A percentile compares a stretch with the other conserved stretches of the same genome.
These are phyloP conservation scores for Octodon degus DNA, from an alignment of 2,113 vertebrate genomes.

Conservation along the genomic window DNA sequence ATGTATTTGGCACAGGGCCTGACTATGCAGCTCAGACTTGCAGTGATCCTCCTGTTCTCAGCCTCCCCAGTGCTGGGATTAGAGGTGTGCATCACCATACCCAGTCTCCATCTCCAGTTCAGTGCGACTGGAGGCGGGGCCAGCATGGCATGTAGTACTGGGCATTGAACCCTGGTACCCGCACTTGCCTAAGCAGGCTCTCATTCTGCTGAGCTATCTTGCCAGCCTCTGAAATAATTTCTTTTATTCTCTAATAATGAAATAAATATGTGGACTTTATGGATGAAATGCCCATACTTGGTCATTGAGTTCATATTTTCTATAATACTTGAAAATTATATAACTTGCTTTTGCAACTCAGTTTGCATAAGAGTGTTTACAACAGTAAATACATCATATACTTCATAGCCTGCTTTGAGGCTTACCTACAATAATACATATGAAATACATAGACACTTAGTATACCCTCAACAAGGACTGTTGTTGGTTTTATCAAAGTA, in stretches of 20 bases:
- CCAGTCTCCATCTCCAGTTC: too few relatives aligned
- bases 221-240: background rate
- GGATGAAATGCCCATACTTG: background rate
- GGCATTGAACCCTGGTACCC: too few relatives aligned
- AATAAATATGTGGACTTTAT: background rate
- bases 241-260: background rate
- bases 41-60: too few relatives aligned
- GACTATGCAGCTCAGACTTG: too few relatives aligned
- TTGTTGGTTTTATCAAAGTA: background rate
- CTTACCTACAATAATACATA: background rate
- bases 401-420: too few relatives aligned
- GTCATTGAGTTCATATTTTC: background rate
- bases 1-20: too few relatives aligned
- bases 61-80: too few relatives aligned
- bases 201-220: too few relatives aligned
- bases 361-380: background rate
- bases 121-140: too few relatives aligned
- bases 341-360: background rate
- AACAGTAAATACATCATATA: background rate
- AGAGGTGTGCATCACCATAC: too few relatives aligned
- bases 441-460: background rate
- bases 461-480: background rate
- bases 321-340: background rate
- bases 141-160: too few relatives aligned
- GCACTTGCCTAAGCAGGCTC: too few relatives aligned